phyloP scores from a whole-genome alignment of 2,797 vertebrate species.

The Iguana delicatissima region DNA sequence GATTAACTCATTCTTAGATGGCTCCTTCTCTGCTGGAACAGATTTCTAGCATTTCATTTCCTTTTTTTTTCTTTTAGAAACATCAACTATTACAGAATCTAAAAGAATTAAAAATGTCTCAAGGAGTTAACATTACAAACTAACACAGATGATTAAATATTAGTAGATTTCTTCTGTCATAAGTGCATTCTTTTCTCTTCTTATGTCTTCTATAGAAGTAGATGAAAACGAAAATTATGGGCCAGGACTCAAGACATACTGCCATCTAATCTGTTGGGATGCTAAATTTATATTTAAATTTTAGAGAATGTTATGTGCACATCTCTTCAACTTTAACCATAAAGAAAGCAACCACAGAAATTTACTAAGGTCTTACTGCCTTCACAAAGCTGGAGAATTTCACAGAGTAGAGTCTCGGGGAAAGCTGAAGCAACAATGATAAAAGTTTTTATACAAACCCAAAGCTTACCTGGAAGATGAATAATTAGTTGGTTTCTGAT shows the following conservation, averaged over 20 bases:
- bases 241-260: neutral
- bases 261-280: neutral
- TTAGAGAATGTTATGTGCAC: neutral
- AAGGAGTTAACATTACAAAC: neutral
- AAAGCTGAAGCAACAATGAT: neutral
- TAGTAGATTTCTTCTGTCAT: neutral
- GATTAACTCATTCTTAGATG: no score
- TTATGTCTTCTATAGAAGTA: neutral
- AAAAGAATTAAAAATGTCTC: neutral
- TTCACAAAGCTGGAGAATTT: neutral
- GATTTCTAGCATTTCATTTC: no score
- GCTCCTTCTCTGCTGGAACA: no score
- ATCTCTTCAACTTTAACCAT: neutral
- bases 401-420: neutral
- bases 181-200: neutral
- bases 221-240: neutral
- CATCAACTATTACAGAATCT: neutral
- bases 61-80: no score
- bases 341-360: neutral
- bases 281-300: neutral
- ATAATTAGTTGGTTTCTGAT: constrained; percentile 92
- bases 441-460: constrained; percentile 23
- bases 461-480: constrained; percentile 89
- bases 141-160: neutral
- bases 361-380: neutral